Percentiles rank a stretch among this genome's conserved stretches.
Evolutionary conservation across 2,888 invertebrate species (phyloP).

Genomic region (Drosophila colorata): DNA sequence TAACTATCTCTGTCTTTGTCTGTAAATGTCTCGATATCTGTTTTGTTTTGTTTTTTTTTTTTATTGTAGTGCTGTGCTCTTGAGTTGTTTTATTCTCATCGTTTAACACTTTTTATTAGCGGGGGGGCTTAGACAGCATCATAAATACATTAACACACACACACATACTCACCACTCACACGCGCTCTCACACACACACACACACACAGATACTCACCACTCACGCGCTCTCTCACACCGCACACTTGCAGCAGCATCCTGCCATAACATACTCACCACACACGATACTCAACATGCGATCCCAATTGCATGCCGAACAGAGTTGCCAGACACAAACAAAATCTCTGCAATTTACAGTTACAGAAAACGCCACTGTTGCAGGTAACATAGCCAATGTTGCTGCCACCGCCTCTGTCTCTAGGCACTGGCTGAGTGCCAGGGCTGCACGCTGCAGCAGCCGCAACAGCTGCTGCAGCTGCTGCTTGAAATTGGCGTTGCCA

Average conservation of each 20-base stretch:
- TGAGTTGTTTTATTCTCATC: constrained; percentile 42
- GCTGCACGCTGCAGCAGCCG: constrained; percentile 17
- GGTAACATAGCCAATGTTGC: constrained; percentile 45
- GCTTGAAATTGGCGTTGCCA: constrained; percentile 45
- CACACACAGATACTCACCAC: constrained; percentile 1
- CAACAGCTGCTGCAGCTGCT: constrained; percentile 19
- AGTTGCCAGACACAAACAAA: constrained; percentile 46
- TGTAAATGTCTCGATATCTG: constrained; percentile 13
- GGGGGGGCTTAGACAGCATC: constrained; percentile 11
- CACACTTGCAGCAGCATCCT: constrained; percentile 11
- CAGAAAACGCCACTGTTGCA: constrained; percentile 58
- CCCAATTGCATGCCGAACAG: constrained; percentile 22
- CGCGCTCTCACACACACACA: constrained; percentile 10
- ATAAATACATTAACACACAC: constrained; percentile 24
- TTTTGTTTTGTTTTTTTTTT: constrained; percentile 24
- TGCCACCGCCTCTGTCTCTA: constrained; percentile 2
- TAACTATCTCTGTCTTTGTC: constrained; percentile 20
- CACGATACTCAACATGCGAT: constrained; percentile 9
- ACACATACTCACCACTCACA: constrained; percentile 2
- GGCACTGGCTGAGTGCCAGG: too few relatives aligned
- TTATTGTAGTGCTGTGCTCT: constrained; percentile 54
- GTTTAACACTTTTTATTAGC: constrained; percentile 31
- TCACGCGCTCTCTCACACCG: background rate
- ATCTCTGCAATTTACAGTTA: constrained; percentile 71
- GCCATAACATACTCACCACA: constrained; percentile 19